Evolutionary conservation across 2,888 invertebrate species (phyloP), one percentile per base, ranked within the genome.

Genomic region (Ormyrus labotus): DNA sequence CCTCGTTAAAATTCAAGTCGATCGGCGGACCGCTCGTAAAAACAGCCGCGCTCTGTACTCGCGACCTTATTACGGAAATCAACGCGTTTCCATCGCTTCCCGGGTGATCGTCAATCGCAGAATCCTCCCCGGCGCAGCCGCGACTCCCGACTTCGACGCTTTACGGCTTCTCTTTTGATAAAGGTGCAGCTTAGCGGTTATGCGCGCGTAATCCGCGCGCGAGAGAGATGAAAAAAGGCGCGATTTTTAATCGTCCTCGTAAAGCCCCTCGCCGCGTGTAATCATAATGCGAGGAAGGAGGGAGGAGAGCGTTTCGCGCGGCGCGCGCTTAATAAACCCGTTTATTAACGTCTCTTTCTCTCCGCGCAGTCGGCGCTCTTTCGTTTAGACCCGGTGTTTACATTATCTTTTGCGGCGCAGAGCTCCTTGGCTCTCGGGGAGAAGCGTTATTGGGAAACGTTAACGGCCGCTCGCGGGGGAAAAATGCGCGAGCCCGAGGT

Each of bases 191-290:
- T 61, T 64, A 64, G 48, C 64, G 48, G 13, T 6, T 13, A 64
- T 34, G 34, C 34, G 34, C 4, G 48, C n/a, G 65, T 65, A 64
- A 48, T 48, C 50, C 50, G 48, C 64, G 50, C 19, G 65, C 13
- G 51, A 51, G 51, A 19, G 47, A 50, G 19, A 55, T 51, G 13
- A 67, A 78, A 71, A 53, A 51, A 69, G 48, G 83, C 86, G 87
- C 87, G 87, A 87, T 87, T 89, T 89, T 89, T 89, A 90, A 90
- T 90, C 88, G 88, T 85, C 84, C 85, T 88, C 87, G 87, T 89
- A 89, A 89, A 89, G 84, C 86, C 85, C 34, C 34, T 34, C 34
- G 34, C 34, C 83, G 80, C 82, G 85, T 85, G 85, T 83, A 84
- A 86, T 84, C 84, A 85, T 84, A 86, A 83, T 84, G 83, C 76